phyloP scores from a whole-genome alignment of 2,113 vertebrate species.

The Oreocharis arfaki region DNA sequence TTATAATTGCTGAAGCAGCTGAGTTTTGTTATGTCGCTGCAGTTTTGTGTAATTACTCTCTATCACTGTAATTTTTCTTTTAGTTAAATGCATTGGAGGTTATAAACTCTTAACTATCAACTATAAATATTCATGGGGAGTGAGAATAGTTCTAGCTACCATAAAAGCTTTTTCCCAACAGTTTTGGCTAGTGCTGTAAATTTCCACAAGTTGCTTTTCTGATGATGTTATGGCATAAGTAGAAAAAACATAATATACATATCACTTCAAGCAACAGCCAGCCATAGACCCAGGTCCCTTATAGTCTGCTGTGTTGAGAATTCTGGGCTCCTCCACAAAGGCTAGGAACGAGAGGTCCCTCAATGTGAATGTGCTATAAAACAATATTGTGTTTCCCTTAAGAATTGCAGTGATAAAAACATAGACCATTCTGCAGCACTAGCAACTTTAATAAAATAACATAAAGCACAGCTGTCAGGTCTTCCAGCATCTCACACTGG shows the following conservation, averaged over 20 bases:
- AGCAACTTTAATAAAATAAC: constrained; percentile 56
- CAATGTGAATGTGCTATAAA: constrained; percentile 1
- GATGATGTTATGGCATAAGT: not conserved
- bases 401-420: constrained; percentile 35
- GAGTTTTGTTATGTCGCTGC: constrained; percentile 42
- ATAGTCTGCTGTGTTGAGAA: not conserved
- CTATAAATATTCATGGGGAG: constrained; percentile 46
- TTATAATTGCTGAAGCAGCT: constrained; percentile 42
- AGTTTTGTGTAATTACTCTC: constrained; percentile 61
- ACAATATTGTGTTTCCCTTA: constrained; percentile 34
- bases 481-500: constrained; percentile 17
- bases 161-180: constrained; percentile 16
- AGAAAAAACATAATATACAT: not conserved
- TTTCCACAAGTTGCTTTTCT: not conserved
- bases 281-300: not conserved
- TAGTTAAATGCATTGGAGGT: constrained; percentile 53
- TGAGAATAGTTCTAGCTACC: constrained; percentile 37
- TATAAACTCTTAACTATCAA: constrained; percentile 62
- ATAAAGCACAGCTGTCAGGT: constrained; percentile 55
- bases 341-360: not conserved
- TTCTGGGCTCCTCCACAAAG: not conserved
- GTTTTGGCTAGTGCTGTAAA: not conserved
- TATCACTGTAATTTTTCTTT: constrained; percentile 59
- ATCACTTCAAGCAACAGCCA: not conserved
- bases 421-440: not conserved